Conservation (phyloP, 2,888 invertebrate species). For the Melipona bicolor region DNA sequence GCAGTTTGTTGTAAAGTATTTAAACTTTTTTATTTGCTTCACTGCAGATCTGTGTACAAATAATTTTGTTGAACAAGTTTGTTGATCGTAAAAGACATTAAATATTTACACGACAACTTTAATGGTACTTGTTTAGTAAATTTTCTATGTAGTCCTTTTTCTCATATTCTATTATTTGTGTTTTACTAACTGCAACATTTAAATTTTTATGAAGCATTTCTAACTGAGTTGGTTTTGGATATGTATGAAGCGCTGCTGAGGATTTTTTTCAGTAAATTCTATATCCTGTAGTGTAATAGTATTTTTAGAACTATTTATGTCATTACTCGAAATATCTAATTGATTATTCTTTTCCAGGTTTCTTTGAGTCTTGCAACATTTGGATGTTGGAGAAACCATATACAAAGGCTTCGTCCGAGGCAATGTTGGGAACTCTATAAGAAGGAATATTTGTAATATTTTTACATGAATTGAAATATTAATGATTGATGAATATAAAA, state of each 20-base stretch:
- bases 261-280: conserved; percentile 19
- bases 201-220: conserved; percentile 30
- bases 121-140: conserved; percentile 46
- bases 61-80: conserved; percentile 42
- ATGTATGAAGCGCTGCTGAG: conserved; percentile 14
- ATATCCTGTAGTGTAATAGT: background rate
- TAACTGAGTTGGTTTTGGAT: conserved; percentile 25
- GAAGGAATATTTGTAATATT: conserved; percentile 26
- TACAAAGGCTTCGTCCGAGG: conserved; percentile 48
- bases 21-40: conserved; percentile 38
- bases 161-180: conserved; percentile 20
- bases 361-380: conserved; percentile 31
- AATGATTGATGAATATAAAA: conserved; percentile 18
- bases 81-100: conserved; percentile 10
- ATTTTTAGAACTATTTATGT: background rate
- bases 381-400: conserved; percentile 15
- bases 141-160: conserved; percentile 40
- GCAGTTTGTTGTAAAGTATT: conserved; percentile 52
- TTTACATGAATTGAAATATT: conserved; percentile 12
- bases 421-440: conserved; percentile 58
- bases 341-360: conserved; percentile 34
- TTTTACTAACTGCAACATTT: conserved; percentile 21
- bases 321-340: conserved; percentile 12
- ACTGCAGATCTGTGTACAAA: conserved; percentile 51
- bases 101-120: conserved; percentile 26